Evolutionary conservation across 2,888 invertebrate genomes (phyloP), one percentile per base, ranked within the genome.

Genomic region (Sminthurides aquaticus): DNA sequence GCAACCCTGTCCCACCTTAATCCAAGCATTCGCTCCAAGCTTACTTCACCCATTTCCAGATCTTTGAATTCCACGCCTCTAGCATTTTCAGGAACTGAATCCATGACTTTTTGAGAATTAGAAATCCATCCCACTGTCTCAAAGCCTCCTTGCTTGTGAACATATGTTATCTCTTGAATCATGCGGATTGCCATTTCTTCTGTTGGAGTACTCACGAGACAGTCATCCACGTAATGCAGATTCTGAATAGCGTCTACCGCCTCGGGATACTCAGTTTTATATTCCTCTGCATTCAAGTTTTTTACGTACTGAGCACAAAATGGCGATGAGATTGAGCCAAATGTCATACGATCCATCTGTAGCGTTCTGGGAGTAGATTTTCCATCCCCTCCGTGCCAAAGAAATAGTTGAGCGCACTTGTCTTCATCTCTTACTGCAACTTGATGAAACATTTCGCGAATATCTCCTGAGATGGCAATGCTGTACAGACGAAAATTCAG

Each of bases 401-500:
- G 52, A 26, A 67, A 60, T 20, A 58, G 55, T 28, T 67, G 66
- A 15, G 60, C 49, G 2, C 1, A 2, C 1, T 11, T n/a, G 28
- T 67, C 66, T 34, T 60, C 63, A 22, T 22, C 2, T 24, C 56
- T 26, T 1, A 62, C 29, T 0, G 3, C 2, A 0, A 54, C 49
- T 18, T 15, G 60, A 1, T 1, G 58, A 56, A 65, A 60, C 52
- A 52, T 49, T 24, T 60, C 66, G 20, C 20, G 22, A 2, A 66
- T 66, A 49, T 66, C 62, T 1, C 58, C 66, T 24, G 54, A 49
- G n/a, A 66, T n/a, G 3, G 62, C 66, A n/a, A 54, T 18, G 22
- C n/a, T 3, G 43, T 56, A 48, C n/a, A 2, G 3, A 22, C 66
- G 60, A 20, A 63, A 63, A 15, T 60, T 63, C 26, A 43, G 20